Evolutionary conservation across 2,113 vertebrate genomes (phyloP).

Genomic region (Machaerirhynchus nigripectus): DNA sequence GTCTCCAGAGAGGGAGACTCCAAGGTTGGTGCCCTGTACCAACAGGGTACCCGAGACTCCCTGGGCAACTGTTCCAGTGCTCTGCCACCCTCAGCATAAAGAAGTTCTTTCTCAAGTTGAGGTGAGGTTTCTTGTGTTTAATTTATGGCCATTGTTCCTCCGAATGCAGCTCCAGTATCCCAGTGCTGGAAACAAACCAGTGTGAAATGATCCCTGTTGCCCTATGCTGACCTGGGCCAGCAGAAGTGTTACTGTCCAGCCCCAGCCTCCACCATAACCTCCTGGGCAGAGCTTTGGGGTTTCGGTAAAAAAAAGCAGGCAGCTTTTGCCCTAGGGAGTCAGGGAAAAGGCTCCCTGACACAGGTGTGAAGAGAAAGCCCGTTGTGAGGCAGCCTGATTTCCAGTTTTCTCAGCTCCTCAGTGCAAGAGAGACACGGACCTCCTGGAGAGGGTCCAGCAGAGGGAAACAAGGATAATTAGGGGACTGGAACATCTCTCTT

Average conservation of each 20-base stretch:
- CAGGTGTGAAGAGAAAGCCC: neutral
- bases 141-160: neutral
- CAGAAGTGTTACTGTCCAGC: neutral
- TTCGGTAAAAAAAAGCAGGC: neutral
- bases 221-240: neutral
- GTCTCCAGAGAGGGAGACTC: neutral
- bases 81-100: neutral
- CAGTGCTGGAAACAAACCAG: neutral
- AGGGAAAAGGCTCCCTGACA: neutral
- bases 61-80: neutral
- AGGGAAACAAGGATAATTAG: neutral
- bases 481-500: neutral
- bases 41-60: neutral
- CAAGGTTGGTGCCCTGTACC: neutral
- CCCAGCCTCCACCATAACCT: neutral
- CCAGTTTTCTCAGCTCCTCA: neutral
- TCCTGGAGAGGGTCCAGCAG: neutral
- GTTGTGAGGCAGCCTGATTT: neutral
- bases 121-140: neutral
- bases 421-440: accelerated
- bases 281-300: neutral
- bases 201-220: neutral
- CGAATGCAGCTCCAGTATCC: neutral
- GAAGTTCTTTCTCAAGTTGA: neutral
- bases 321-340: neutral